phyloP scores from a whole-genome alignment of 2,888 invertebrate species.

The Cephus sareptanus region DNA sequence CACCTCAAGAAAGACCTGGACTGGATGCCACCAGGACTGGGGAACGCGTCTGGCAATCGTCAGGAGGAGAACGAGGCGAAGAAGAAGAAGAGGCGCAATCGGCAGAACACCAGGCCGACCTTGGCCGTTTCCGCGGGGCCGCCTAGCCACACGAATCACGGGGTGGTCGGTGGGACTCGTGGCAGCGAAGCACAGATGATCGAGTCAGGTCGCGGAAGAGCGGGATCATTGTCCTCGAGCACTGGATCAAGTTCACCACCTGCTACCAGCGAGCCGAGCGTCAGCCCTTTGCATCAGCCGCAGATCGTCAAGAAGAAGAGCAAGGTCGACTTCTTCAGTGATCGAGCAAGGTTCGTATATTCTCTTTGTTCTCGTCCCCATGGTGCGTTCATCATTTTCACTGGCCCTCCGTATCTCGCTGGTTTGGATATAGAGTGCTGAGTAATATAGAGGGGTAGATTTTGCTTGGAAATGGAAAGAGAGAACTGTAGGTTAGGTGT shows the following conservation, averaged over 20 bases:
- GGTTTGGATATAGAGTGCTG: background rate
- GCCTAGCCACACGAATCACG: conserved; percentile 62
- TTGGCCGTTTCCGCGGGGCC: conserved; percentile 71
- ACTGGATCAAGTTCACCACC: conserved; percentile 86
- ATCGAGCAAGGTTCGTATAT: conserved; percentile 80
- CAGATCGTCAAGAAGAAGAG: conserved; percentile 77
- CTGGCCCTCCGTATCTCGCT: background rate
- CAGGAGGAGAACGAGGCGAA: conserved; percentile 70
- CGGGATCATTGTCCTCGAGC: conserved; percentile 82
- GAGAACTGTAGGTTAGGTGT: background rate
- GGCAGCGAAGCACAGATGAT: conserved; percentile 54
- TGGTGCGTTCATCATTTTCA: background rate
- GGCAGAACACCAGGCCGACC: conserved; percentile 73
- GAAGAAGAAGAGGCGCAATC: conserved; percentile 77
- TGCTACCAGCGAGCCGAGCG: conserved; percentile 80
- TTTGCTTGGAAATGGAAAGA: background rate
- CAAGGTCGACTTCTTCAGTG: conserved; percentile 82
- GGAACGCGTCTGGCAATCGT: conserved; percentile 66
- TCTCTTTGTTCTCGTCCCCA: background rate
- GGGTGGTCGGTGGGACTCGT: conserved; percentile 35
- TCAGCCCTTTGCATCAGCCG: conserved; percentile 76
- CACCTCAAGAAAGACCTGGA: conserved; percentile 95
- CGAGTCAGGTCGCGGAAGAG: conserved; percentile 70
- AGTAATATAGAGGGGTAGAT: background rate
- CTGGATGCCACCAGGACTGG: conserved; percentile 82